Percentiles rank a stretch among this genome's conserved stretches.
These are phyloP conservation scores for Tenodera sinensis DNA, from an alignment of 2,888 invertebrate genomes.

Conservation along the genomic window DNA sequence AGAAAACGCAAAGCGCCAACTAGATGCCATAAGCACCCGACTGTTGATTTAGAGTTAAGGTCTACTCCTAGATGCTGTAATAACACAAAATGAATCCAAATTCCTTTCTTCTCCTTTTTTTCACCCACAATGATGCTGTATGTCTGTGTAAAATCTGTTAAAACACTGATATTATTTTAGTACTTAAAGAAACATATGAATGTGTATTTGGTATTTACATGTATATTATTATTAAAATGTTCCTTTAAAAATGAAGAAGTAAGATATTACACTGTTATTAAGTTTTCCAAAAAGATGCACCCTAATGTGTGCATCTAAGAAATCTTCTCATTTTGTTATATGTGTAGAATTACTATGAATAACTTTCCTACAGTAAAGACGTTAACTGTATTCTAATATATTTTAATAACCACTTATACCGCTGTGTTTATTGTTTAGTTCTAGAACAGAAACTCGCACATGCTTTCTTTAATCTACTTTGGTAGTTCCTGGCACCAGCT, in stretches of 20 bases:
- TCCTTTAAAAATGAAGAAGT: not conserved
- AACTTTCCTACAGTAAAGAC: not conserved
- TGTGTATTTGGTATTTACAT: not conserved
- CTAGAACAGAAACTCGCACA: not conserved
- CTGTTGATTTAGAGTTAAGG: too few relatives aligned
- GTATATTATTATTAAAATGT: not conserved
- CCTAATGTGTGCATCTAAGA: not conserved
- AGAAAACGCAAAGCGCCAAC: too few relatives aligned
- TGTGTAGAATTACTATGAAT: not conserved
- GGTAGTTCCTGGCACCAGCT: not conserved
- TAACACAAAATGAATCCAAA: not conserved
- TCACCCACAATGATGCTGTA: not conserved
- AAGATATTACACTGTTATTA: not conserved
- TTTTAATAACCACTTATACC: too few relatives aligned
- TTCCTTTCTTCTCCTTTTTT: not conserved
- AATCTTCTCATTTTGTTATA: not conserved
- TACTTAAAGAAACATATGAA: not conserved
- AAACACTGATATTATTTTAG: not conserved
- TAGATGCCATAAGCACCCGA: too few relatives aligned
- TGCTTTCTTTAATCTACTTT: not conserved
- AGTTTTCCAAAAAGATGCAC: not conserved
- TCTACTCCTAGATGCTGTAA: not conserved
- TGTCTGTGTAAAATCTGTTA: not conserved
- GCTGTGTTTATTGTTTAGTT: not conserved
- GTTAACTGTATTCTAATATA: too few relatives aligned